Evolutionary conservation across 2,888 invertebrate species (phyloP).

Genomic region (Spatulosminthurus flaviceps): DNA sequence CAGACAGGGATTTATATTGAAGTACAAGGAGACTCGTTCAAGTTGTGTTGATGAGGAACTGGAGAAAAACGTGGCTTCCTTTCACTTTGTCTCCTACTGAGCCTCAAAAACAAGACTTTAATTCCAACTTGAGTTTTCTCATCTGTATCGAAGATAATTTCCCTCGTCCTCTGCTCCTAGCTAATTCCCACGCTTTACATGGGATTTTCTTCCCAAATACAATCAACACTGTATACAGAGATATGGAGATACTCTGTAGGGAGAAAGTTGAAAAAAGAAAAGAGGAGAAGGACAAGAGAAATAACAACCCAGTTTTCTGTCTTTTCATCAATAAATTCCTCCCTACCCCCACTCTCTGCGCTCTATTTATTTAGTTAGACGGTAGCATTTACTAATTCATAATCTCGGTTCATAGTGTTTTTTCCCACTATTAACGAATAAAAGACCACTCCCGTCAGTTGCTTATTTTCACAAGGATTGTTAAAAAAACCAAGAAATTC

Average conservation of each 20-base stretch:
- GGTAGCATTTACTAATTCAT: neutral
- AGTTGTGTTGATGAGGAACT: neutral
- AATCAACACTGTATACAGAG: neutral
- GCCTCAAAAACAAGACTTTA: conserved; percentile 3
- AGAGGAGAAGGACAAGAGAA: neutral
- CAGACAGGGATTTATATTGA: too few species aligned
- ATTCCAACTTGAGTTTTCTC: neutral
- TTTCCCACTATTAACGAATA: neutral
- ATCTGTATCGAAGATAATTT: conserved; percentile 1
- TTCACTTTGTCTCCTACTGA: conserved; percentile 2
- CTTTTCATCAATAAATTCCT: neutral
- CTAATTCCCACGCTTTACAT: conserved; percentile 4
- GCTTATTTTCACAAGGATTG: neutral
- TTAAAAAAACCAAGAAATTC: too few species aligned
- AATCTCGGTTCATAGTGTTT: neutral
- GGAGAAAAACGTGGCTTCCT: neutral
- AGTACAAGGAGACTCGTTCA: neutral
- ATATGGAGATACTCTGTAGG: neutral
- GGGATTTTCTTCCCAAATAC: conserved; percentile 4
- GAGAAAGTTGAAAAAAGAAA: neutral
- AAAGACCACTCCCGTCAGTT: neutral
- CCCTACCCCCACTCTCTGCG: neutral
- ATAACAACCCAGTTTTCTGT: neutral
- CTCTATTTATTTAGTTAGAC: neutral
- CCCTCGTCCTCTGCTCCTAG: neutral